phyloP scores from a whole-genome alignment of 2,797 vertebrate genomes.

The Ctenosaura bakeri region DNA sequence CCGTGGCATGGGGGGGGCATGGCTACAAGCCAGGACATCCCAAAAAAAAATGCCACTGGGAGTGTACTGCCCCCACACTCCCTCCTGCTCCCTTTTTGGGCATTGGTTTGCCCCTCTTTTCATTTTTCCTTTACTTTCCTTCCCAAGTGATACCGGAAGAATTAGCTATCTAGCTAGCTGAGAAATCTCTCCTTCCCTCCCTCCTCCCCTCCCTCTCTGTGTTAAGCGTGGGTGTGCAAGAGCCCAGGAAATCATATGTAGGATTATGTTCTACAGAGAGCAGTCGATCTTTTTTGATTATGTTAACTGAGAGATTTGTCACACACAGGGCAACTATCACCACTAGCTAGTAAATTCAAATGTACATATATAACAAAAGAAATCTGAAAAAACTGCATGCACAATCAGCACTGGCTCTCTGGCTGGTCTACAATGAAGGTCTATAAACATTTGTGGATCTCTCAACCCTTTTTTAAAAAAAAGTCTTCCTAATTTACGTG shows the following conservation, averaged over 20 bases:
- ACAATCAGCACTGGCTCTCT: slow-evolving; percentile 22
- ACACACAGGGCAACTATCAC: not conserved
- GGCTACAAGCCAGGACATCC: too few relatives aligned
- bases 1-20: too few relatives aligned
- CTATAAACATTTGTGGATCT: slow-evolving; percentile 57
- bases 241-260: not conserved
- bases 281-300: not conserved
- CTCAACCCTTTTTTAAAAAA: slow-evolving; percentile 39
- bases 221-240: too few relatives aligned
- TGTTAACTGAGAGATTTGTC: too few relatives aligned
- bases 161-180: too few relatives aligned
- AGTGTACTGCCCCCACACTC: too few relatives aligned
- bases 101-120: not conserved
- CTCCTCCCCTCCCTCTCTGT: too few relatives aligned
- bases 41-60: too few relatives aligned
- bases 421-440: slow-evolving; percentile 30
- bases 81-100: not conserved
- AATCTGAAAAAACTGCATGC: slow-evolving; percentile 28
- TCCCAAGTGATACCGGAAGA: too few relatives aligned
- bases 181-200: too few relatives aligned
- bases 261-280: slow-evolving; percentile 16
- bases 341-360: slow-evolving; percentile 23
- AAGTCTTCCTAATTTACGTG: slow-evolving; percentile 56
- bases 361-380: slow-evolving; percentile 21
- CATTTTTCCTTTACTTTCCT: not conserved